Evolutionary conservation across 1,140 invertebrate genomes (phyloP), one percentile per base, ranked within the genome.

Genomic region (Drosophila auraria): DNA sequence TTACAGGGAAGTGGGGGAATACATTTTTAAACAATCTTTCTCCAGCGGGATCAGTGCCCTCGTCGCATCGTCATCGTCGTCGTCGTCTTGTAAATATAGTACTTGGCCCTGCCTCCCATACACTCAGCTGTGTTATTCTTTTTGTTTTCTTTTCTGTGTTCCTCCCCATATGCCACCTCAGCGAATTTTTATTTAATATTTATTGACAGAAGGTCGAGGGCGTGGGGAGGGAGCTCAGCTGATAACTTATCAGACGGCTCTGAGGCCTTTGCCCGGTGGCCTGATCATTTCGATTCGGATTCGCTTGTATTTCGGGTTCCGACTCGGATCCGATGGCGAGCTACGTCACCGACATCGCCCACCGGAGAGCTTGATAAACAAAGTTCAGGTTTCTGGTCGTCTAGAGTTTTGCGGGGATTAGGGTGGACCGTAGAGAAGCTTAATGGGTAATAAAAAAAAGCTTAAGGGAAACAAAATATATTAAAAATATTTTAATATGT

Each of bases 221-320:
- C 30, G 33, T 14, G 30, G 33, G 36, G 15, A 12, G 42, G 53
- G 30, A 27, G 36, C 56, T 61, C 33, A 5, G 30, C 58, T 73
- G 71, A 74, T 74, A 74, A 30, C 17, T 74, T 74, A 74, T 74
- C 71, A 74, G 68, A 38, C 30, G n/a, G 20, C 15, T 36, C 36
- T 25, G 38, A 17, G 72, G 74, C 74, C 74, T 77, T 76, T 77
- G 74, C 72, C 71, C 74, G 53, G 72, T 77, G 74, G 74, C 61
- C 74, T 77, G 74, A 77, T 77, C 74, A 56, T 17, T 73, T 30
- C 14, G 53, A 44, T 47, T 74, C 49, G 58, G 50, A 33, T 36
- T 49, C 33, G 33, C 51, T 30, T 74, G 51, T 20, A 47, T 68
- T 68, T 65, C 45, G 33, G 64, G 47, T 68, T 49, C 60, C 23